A percentile compares a stretch with the other conserved stretches of the same genome.
Conservation (phyloP, 37 sponge, comb jelly and placozoan species). For the Aphrocallistes beatrix region DNA sequence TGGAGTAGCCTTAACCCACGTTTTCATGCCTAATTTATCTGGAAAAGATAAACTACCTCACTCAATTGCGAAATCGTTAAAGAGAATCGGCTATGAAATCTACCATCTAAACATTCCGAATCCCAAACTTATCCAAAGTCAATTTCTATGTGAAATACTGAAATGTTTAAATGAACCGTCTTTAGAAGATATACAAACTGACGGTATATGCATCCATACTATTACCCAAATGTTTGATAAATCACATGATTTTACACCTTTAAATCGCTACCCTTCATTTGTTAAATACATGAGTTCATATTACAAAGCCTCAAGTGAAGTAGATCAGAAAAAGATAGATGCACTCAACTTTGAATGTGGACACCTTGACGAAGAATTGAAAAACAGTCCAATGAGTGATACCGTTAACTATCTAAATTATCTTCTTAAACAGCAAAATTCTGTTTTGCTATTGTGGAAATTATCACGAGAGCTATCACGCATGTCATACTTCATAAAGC, state of each 20-base stretch:
- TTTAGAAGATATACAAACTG: neutral
- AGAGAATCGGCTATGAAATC: neutral
- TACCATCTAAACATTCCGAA: neutral
- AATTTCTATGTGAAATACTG: neutral
- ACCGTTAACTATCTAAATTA: neutral
- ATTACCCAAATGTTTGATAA: neutral
- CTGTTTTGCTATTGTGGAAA: neutral
- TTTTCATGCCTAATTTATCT: neutral
- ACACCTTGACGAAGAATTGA: neutral
- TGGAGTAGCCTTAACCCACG: no score
- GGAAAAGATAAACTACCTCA: neutral
- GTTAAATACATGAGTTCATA: neutral
- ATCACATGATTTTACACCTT: neutral
- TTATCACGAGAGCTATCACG: conserved; percentile 2
- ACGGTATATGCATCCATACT: neutral
- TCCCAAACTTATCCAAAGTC: neutral
- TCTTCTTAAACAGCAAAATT: neutral
- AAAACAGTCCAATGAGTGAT: neutral
- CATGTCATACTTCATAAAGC: no score
- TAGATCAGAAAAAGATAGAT: neutral
- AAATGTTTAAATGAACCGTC: neutral
- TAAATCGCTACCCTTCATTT: neutral
- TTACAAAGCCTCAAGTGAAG: neutral
- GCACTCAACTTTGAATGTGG: neutral
- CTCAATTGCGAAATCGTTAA: neutral